Percentiles rank a stretch among this genome's conserved stretches.
These are phyloP conservation scores for Rhinoptilus africanus DNA, from an alignment of 2,113 vertebrate species.

Conservation along the genomic window DNA sequence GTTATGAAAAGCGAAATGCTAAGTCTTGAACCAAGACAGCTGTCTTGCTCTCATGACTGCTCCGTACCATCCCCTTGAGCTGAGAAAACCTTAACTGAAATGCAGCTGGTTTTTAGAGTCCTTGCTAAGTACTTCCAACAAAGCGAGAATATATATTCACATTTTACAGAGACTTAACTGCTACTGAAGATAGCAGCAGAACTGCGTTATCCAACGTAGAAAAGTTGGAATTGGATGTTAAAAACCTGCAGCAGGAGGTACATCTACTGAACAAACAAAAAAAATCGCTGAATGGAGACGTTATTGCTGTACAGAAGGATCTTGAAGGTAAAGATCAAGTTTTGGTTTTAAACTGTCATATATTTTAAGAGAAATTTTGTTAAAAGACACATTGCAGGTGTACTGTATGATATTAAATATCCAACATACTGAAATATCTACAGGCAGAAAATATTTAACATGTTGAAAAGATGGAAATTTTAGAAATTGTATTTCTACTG, in stretches of 20 bases:
- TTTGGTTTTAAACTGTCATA: background rate
- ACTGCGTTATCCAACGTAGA: constrained; percentile 18
- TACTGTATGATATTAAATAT: background rate
- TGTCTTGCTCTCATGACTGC: background rate
- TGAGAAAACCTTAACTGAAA: background rate
- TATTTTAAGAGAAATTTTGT: background rate
- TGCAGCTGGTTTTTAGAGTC: background rate
- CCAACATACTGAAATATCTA: background rate
- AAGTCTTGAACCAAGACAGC: background rate
- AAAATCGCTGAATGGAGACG: constrained; percentile 45
- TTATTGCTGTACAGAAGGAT: constrained; percentile 38
- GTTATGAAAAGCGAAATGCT: background rate
- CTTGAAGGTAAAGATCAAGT: constrained; percentile 61
- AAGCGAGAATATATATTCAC: background rate
- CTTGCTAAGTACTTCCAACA: background rate
- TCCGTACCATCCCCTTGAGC: background rate
- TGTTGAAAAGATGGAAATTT: background rate
- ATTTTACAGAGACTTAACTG: constrained; percentile 66
- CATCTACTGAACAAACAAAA: constrained; percentile 63
- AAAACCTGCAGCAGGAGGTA: constrained; percentile 69
- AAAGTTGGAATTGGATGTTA: constrained; percentile 54
- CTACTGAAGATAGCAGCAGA: constrained; percentile 66
- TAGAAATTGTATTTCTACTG: background rate
- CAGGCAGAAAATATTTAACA: background rate
- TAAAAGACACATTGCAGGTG: background rate